These are phyloP conservation scores for Pherbina coryleti DNA, from an alignment of 2,888 invertebrate genomes.

Conservation along the genomic window DNA sequence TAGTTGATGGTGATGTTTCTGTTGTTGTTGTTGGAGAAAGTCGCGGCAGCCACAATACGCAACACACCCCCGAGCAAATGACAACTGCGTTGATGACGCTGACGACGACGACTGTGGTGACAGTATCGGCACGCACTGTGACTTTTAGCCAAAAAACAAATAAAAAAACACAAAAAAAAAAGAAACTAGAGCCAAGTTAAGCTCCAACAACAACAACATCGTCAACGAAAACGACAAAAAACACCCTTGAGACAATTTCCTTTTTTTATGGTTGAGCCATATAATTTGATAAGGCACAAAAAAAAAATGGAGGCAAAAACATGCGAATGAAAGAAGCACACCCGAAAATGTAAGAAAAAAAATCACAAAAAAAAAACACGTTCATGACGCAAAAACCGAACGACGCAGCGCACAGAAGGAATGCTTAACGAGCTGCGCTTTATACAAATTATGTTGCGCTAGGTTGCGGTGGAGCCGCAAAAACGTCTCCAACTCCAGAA, in stretches of 20 bases:
- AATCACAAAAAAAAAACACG: slow-evolving; percentile 21
- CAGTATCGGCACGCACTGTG: too few relatives aligned
- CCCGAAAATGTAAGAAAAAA: slow-evolving; percentile 29
- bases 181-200: slow-evolving; percentile 9
- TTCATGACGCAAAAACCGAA: slow-evolving; percentile 16
- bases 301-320: slow-evolving; percentile 40
- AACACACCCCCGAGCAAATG: background rate
- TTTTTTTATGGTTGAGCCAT: slow-evolving; percentile 46
- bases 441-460: slow-evolving; percentile 65
- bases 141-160: background rate
- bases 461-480: slow-evolving; percentile 57
- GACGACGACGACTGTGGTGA: background rate
- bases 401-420: slow-evolving; percentile 7
- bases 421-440: slow-evolving; percentile 47
- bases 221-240: slow-evolving; percentile 35
- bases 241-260: slow-evolving; percentile 59
- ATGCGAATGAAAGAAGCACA: slow-evolving; percentile 4
- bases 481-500: background rate
- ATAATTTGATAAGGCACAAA: slow-evolving; percentile 38
- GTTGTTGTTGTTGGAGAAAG: background rate
- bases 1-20: too few relatives aligned
- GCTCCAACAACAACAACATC: slow-evolving; percentile 26
- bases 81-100: background rate
- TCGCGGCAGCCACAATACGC: background rate
- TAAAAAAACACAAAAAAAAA: slow-evolving; percentile 40